Conservation (phyloP, 2,113 vertebrate species). For the Paratilapia polleni region DNA sequence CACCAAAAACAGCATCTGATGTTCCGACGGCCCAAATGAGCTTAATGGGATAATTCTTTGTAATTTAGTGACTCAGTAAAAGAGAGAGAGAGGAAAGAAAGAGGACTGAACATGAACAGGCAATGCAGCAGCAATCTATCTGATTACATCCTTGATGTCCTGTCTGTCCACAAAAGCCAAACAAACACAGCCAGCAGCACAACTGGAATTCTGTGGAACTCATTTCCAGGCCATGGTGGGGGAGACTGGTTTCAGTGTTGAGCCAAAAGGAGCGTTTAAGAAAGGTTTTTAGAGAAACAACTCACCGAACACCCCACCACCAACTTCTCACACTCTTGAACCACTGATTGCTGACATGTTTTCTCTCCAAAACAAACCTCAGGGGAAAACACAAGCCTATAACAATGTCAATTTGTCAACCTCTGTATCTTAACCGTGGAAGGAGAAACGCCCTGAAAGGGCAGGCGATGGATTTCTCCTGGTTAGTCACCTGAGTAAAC, state of each 20-base stretch:
- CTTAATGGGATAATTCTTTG: slow-evolving; percentile 57
- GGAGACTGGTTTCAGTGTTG: slow-evolving; percentile 16
- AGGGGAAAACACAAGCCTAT: slow-evolving; percentile 15
- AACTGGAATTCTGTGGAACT: slow-evolving; percentile 62
- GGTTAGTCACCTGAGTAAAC: too few relatives aligned
- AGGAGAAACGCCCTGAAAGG: slow-evolving; percentile 32
- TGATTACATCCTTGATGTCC: slow-evolving; percentile 58
- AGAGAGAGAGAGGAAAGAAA: slow-evolving; percentile 4
- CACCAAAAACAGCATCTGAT: slow-evolving; percentile 40
- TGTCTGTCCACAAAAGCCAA: slow-evolving; percentile 64
- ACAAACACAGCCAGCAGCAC: slow-evolving; percentile 65
- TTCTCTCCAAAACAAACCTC: slow-evolving; percentile 9
- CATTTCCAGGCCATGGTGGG: slow-evolving; percentile 47
- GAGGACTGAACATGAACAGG: not conserved
- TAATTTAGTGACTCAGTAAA: slow-evolving; percentile 34
- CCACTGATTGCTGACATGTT: slow-evolving; percentile 38
- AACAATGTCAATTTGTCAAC: slow-evolving; percentile 50
- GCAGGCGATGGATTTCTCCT: slow-evolving; percentile 29
- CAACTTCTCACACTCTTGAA: slow-evolving; percentile 16
- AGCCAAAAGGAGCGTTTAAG: slow-evolving; percentile 30
- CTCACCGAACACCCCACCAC: slow-evolving; percentile 24
- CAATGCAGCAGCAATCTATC: slow-evolving; percentile 37
- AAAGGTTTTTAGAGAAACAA: slow-evolving; percentile 4
- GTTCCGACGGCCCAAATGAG: slow-evolving; percentile 41
- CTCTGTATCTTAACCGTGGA: slow-evolving; percentile 10